These are phyloP conservation scores for Grallaria varia DNA, from an alignment of 2,113 vertebrate species.

Conservation along the genomic window DNA sequence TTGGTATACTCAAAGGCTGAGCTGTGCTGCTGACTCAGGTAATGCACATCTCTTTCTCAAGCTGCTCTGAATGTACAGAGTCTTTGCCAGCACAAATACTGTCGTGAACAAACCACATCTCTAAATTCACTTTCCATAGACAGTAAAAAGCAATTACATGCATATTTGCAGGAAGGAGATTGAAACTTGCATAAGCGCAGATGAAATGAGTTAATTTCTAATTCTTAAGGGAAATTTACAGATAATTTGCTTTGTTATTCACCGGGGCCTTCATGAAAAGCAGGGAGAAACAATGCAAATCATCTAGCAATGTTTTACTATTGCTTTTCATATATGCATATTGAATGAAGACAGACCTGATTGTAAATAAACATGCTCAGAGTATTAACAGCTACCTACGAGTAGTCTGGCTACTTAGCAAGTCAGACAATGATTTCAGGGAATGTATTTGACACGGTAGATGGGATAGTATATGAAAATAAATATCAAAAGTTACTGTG, in stretches of 20 bases:
- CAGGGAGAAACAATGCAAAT: background rate
- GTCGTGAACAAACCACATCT: background rate
- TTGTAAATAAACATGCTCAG: background rate
- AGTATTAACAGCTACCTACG: background rate
- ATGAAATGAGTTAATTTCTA: background rate
- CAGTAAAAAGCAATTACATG: background rate
- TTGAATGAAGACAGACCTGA: background rate
- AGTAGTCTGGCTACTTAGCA: background rate
- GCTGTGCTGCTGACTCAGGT: background rate
- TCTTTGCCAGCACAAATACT: background rate
- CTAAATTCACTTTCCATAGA: background rate
- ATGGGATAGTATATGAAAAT: background rate
- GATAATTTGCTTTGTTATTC: conserved; percentile 2
- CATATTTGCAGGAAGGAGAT: background rate
- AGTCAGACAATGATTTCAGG: background rate
- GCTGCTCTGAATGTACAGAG: background rate
- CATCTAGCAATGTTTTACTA: background rate
- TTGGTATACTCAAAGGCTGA: background rate
- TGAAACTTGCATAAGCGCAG: background rate
- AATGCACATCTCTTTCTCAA: background rate
- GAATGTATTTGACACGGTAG: background rate
- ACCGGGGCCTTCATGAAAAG: background rate
- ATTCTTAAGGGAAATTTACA: background rate
- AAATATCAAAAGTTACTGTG: background rate
- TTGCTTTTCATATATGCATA: background rate